Base-by-base conservation (phyloP, 2,888 invertebrate species). In the Catocala fraxini region DNA sequence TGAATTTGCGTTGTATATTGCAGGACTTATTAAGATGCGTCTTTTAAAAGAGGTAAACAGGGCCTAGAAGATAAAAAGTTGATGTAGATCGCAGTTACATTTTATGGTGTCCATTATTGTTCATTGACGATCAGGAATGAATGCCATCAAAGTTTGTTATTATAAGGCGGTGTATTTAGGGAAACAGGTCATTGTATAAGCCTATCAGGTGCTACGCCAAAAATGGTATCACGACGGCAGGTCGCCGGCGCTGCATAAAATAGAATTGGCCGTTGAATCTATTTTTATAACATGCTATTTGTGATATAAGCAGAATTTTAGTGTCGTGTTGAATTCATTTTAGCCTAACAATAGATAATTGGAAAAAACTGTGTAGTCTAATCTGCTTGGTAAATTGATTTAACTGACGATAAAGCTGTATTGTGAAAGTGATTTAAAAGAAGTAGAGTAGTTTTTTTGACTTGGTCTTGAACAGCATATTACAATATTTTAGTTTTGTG, bases 1-100 rank as follows among this genome's bases (percentile, higher is more conserved):
- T 65, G 15, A 51, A 59, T 59, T 62, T 58, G 5, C 35, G 10
- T 15, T 51, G 47, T 5, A 9, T 33, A 11, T 1, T 49, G 42
- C 10, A 15, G 39, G 6, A 57, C 58, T 45, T 65, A 66, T 65
- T 65, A 51, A 79, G 70, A 77, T 65, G 53, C 64, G 52, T 59
- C 47, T 45, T 68, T 65, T 56, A 49, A 65, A 53, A 68, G 39
- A 55, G 43, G 54, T 59, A 46, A 63, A 67, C 63, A 51, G 12
- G 33, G 5, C 51, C 58, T 51, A 55, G 45, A 56, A 58, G 63
- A 65, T 64, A 60, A 64, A 56, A 58, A 13, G 43, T n/a, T 46
- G 47, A 34, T 9, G 13, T 48, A 51, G 15, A 54, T 39, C 41
- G 13, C 35, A 45, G 42, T 73, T 45, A 63, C 43, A 54, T 60